Conservation (phyloP, 1,140 invertebrate species). For the Dermatophagoides farinae region DNA sequence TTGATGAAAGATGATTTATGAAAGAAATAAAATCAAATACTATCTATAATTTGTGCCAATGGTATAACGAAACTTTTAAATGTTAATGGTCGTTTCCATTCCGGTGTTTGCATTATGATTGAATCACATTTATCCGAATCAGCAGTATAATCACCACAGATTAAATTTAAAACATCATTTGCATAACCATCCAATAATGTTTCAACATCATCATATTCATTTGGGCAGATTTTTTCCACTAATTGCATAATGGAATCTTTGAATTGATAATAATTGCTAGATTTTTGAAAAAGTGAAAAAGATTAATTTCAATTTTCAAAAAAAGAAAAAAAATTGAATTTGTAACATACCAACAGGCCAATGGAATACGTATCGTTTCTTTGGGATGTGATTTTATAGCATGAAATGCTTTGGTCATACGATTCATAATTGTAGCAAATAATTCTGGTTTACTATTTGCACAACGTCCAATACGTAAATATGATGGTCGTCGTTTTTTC, state of each 20-base stretch:
- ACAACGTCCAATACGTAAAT: background rate
- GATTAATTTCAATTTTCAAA: background rate
- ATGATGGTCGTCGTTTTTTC: background rate
- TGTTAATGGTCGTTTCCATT: background rate
- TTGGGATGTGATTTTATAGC: background rate
- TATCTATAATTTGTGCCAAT: background rate
- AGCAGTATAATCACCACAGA: conserved; percentile 13
- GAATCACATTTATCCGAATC: conserved; percentile 6
- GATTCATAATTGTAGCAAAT: background rate
- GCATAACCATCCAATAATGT: conserved; percentile 9
- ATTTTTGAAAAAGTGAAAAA: background rate
- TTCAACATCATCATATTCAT: background rate
- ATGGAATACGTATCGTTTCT: background rate
- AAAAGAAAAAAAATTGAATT: background rate
- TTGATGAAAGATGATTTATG: too few species aligned
- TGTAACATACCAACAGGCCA: conserved; percentile 11
- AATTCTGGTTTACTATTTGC: background rate
- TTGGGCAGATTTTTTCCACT: background rate
- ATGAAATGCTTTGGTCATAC: background rate
- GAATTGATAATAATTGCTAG: conserved; percentile 1
- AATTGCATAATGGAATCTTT: background rate
- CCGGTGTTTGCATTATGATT: background rate
- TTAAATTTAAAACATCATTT: background rate
- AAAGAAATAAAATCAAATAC: background rate
- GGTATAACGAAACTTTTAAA: background rate